Evolutionary conservation across 2,797 vertebrate genomes (phyloP).

Genomic region (Siniperca obscura): DNA sequence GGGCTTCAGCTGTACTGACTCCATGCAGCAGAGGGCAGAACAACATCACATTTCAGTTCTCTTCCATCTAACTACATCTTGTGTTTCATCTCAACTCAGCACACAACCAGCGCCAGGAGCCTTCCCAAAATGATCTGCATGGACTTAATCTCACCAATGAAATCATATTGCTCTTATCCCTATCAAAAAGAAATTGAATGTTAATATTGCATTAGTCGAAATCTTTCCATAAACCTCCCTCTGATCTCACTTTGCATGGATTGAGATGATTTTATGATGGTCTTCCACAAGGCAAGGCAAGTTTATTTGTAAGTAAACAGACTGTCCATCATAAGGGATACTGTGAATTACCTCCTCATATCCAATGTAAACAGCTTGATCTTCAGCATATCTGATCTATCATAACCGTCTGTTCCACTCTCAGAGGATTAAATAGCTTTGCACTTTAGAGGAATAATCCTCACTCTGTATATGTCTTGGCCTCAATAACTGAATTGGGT

Average conservation of each 20-base stretch:
- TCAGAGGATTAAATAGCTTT: constrained; percentile 80
- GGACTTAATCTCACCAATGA: constrained; percentile 58
- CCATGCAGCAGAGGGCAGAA: constrained; percentile 75
- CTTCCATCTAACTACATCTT: background rate
- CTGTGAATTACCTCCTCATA: constrained; percentile 72
- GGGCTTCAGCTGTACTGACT: constrained; percentile 23
- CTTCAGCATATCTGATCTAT: constrained; percentile 77
- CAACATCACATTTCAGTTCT: constrained; percentile 45
- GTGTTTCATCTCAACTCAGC: constrained; percentile 12
- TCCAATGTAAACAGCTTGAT: constrained; percentile 77
- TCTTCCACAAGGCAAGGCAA: constrained; percentile 51
- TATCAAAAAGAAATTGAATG: constrained; percentile 68
- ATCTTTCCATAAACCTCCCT: constrained; percentile 64
- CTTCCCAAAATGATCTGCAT: constrained; percentile 50
- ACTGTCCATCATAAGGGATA: constrained; percentile 68
- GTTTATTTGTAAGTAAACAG: constrained; percentile 9
- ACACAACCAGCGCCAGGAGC: constrained; percentile 6
- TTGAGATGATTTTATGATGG: constrained; percentile 72
- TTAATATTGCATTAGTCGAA: constrained; percentile 75
- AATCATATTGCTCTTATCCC: constrained; percentile 39
- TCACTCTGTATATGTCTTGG: constrained; percentile 72
- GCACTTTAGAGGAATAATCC: constrained; percentile 79
- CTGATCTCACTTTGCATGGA: constrained; percentile 70
- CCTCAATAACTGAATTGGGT: constrained; percentile 68
- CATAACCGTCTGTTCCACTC: constrained; percentile 66